Base-by-base conservation (phyloP, 2,888 invertebrate genomes). In the Ischnus inquisitorius region DNA sequence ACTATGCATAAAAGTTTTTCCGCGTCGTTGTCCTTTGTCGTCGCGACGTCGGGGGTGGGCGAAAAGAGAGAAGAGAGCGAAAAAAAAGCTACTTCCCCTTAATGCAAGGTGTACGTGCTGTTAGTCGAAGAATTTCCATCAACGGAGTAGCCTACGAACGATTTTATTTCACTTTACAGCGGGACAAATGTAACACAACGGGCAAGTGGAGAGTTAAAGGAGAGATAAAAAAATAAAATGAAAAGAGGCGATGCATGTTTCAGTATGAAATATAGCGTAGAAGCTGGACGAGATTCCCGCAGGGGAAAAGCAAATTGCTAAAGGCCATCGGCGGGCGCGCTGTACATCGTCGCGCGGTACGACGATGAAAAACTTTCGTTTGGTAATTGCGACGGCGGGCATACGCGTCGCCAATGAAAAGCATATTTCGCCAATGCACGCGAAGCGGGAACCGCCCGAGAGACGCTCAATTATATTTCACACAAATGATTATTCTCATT, bases 391-490 rank as follows among this genome's bases (percentile, higher is more conserved):
- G 60, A 57, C 67, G 25, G 14, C 43, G 54, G 54, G 54, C 16
- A 51, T 60, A 72, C 77, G 54, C 77, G 71, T 71, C 48, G 51
- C 51, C 62, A 8, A 69, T 76, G 75, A 81, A 82, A 82, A 82
- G 77, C 67, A 48, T n/a, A n/a, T 65, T 67, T 34, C 34, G 69
- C 48, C 28, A 34, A 72, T 12, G 22, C 46, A 34, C 25, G 51
- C 64, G 25, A 41, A 25, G 34, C 6, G 4, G 19, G 25, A 1
- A 67, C 48, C 28, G 76, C 82, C 62, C 43, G 51, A 68, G 51
- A 67, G 72, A 82, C 77, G 51, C 77, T 78, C 82, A 82, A 82
- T 82, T 82, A 78, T 82, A 78, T 74, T 82, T 60, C 78, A 51
- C 57, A 67, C 51, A 41, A 16, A 77, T 78, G 78, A 74, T 78